phyloP scores from a whole-genome alignment of 2,113 vertebrate species.

The Tragelaphus buxtoni region DNA sequence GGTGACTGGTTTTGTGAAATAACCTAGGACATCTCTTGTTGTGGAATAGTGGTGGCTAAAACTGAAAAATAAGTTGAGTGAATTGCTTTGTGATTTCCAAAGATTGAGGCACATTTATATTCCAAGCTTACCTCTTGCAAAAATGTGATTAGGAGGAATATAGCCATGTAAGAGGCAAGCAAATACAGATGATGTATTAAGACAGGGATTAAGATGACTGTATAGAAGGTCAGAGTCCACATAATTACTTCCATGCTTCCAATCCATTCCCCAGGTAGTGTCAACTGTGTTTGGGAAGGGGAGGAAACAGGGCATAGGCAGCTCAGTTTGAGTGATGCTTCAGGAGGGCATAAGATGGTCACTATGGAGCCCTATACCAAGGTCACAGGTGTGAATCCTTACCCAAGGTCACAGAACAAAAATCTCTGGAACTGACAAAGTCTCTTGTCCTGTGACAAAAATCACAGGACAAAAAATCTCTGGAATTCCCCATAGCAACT shows the following conservation, averaged over 20 bases:
- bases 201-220: neutral
- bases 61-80: neutral
- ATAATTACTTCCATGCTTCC: neutral
- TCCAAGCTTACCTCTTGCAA: neutral
- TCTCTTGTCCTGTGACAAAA: neutral
- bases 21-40: neutral
- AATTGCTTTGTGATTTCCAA: neutral
- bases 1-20: neutral
- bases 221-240: neutral
- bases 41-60: neutral
- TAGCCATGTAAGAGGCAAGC: neutral
- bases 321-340: neutral
- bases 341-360: neutral
- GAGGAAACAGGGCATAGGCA: neutral
- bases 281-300: neutral
- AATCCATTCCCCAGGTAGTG: accelerated
- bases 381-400: neutral
- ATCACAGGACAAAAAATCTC: neutral
- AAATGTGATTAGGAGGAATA: neutral
- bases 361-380: neutral
- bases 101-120: neutral
- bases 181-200: neutral
- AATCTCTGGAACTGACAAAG: neutral
- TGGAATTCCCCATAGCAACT: neutral
- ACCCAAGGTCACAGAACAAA: neutral